Conservation (phyloP, 2,888 invertebrate species). For the Meiosimyza platycephala region DNA sequence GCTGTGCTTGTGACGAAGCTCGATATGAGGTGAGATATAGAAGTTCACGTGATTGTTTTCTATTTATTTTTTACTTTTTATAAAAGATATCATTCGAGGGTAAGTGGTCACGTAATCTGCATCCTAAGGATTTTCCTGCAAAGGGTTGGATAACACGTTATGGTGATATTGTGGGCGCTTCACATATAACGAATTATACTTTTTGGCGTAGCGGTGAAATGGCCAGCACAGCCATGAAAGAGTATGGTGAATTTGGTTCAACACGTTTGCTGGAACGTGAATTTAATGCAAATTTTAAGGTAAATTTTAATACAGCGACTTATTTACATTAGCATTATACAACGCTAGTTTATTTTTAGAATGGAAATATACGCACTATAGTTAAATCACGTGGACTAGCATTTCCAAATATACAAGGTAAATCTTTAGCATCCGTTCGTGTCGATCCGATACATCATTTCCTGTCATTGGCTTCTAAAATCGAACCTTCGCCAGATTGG, state of each 20-base stretch:
- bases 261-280: constrained; percentile 91
- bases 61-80: constrained; percentile 18
- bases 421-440: constrained; percentile 86
- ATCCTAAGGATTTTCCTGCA: constrained; percentile 93
- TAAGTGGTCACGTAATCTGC: constrained; percentile 93
- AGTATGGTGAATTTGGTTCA: constrained; percentile 94
- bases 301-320: constrained; percentile 27
- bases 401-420: constrained; percentile 86
- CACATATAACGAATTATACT: constrained; percentile 84
- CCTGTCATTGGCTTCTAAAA: constrained; percentile 93
- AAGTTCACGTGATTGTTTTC: neutral
- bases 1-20: constrained; percentile 97
- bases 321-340: neutral
- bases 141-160: constrained; percentile 91
- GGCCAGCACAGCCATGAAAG: constrained; percentile 88
- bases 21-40: constrained; percentile 83
- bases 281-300: constrained; percentile 79
- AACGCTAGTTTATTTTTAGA: constrained; percentile 67
- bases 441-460: constrained; percentile 92
- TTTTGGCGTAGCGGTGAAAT: constrained; percentile 93
- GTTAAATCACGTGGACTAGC: constrained; percentile 94
- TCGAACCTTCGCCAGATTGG: constrained; percentile 98
- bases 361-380: constrained; percentile 87
- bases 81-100: constrained; percentile 87
- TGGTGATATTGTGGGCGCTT: constrained; percentile 95